Evolutionary conservation across 2,113 vertebrate genomes (phyloP).

Genomic region (Corythaeola cristata): DNA sequence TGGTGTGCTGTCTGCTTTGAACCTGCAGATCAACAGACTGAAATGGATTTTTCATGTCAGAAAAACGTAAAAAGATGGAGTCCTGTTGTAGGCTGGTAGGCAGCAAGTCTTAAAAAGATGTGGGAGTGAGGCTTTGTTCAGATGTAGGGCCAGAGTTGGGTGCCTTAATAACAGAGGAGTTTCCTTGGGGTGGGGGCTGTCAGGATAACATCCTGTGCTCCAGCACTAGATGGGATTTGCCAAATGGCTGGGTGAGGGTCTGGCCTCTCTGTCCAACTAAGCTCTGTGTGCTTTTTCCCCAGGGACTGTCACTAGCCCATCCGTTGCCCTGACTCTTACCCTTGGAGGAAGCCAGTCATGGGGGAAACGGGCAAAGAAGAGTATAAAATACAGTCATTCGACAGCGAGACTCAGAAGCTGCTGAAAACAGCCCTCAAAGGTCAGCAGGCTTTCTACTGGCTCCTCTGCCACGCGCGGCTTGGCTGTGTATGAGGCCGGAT

Average conservation of each 20-base stretch:
- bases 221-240: not conserved
- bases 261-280: not conserved
- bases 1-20: not conserved
- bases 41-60: not conserved
- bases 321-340: not conserved
- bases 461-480: not conserved
- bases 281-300: not conserved
- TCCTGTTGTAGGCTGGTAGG: not conserved
- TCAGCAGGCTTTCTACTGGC: not conserved
- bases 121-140: not conserved
- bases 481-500: not conserved
- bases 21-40: not conserved
- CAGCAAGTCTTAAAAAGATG: not conserved
- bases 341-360: constrained; percentile 75
- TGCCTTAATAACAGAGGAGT: not conserved
- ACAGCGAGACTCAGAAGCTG: constrained; percentile 88
- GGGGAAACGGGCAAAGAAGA: constrained; percentile 86
- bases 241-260: not conserved
- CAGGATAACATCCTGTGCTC: not conserved
- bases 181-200: not conserved
- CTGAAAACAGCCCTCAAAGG: constrained; percentile 97
- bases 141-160: not conserved
- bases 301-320: constrained; percentile 18
- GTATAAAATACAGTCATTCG: constrained; percentile 93
- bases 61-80: not conserved